phyloP scores from a whole-genome alignment of 2,888 invertebrate genomes.

The Drosophila quasianomalipes region DNA sequence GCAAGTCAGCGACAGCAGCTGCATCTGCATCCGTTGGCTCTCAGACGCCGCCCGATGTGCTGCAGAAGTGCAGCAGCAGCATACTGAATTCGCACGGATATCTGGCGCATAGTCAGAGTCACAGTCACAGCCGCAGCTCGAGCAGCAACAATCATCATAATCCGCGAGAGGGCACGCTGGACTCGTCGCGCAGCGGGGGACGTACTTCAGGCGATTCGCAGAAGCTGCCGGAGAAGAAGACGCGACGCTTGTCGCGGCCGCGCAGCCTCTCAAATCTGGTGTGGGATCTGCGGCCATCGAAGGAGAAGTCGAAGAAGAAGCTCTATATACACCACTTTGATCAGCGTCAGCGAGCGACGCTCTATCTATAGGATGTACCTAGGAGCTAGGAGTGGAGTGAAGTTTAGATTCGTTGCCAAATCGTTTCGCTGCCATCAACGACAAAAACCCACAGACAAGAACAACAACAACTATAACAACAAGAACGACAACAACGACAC shows the following conservation, averaged over 20 bases:
- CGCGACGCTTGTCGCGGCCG: constrained; percentile 92
- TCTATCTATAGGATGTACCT: constrained; percentile 82
- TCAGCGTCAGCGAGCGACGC: constrained; percentile 85
- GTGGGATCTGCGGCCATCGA: constrained; percentile 89
- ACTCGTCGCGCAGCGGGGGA: constrained; percentile 95
- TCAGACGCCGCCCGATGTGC: constrained; percentile 79
- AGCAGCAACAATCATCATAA: constrained; percentile 84
- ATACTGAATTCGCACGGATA: constrained; percentile 74
- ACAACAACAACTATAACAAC: constrained; percentile 20
- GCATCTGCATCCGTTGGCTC: constrained; percentile 39
- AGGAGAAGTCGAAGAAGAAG: constrained; percentile 86
- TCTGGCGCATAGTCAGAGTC: constrained; percentile 58
- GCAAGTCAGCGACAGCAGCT: constrained; percentile 75
- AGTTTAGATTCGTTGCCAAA: constrained; percentile 69
- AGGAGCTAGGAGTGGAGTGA: constrained; percentile 16
- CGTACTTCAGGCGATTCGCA: constrained; percentile 93
- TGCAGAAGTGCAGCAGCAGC: constrained; percentile 83
- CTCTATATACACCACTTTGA: constrained; percentile 86
- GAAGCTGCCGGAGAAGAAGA: constrained; percentile 93
- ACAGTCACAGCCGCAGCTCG: constrained; percentile 78
- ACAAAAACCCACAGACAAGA: constrained; percentile 44
- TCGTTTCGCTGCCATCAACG: constrained; percentile 76
- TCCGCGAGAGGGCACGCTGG: constrained; percentile 91
- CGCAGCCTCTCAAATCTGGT: constrained; percentile 95
- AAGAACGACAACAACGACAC: constrained; percentile 21